Base-by-base conservation (phyloP, 2,113 vertebrate genomes). In the Gasterosteus nipponicus region DNA sequence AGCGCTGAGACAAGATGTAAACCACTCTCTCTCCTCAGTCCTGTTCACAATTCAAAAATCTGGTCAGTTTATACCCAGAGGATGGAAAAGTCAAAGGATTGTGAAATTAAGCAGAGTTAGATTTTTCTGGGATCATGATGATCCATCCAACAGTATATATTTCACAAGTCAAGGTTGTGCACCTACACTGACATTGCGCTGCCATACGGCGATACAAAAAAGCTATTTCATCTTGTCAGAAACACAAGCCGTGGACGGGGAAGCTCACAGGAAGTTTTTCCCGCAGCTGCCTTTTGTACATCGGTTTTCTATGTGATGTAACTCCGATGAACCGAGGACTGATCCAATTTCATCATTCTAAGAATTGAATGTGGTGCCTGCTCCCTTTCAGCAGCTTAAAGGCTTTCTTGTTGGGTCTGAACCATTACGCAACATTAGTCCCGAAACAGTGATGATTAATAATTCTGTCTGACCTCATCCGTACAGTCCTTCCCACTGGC, bases 1-100 rank as follows among this genome's bases (percentile, higher is more conserved):
- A 74, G 73, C 81, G 77, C 69, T 69, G 80, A 82, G 54, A 77
- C 56, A 71, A n/a, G 68, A 87, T 66, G 75, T 57, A 47, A 2
- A 18, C 19, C n/a, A 31, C 35, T 79, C 62, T 66, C 53, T 68
- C 44, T 35, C 18, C 57, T 64, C 38, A 74, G 41, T 53, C 16
- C 15, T 63, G 5, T 7, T 19, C 14, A 61, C 41, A 46, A 63
- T 69, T 59, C 6, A 64, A 78, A 47, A 10, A 22, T 38, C 19
- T 33, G n/a, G 19, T 33, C 35, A 38, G 35, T 33, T 33, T 33
- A 6, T 53, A 53, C n/a, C n/a, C 51, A n/a, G n/a, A 53, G 10
- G n/a, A 54, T 54, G 14, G 31, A 35, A 33, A 58, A 35, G 3
- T 1, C 1, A 46, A 3, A 22, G 41, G n/a, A 63, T n/a, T 22